Evolutionary conservation across 2,113 vertebrate genomes (phyloP), one percentile per base, ranked within the genome.

Genomic region (Peromyscus californicus): DNA sequence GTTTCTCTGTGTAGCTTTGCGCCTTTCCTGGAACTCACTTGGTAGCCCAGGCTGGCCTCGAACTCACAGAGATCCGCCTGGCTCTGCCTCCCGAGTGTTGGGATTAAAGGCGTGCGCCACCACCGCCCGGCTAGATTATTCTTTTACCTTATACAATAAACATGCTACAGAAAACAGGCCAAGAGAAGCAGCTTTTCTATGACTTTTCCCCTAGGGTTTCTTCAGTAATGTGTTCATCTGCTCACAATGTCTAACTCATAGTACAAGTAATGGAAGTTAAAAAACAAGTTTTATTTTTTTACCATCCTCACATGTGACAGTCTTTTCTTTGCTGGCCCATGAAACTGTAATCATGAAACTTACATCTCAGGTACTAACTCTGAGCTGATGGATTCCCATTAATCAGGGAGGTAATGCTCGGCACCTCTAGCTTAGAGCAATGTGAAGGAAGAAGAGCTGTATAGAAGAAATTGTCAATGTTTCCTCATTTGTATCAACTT

Each of bases 321-420:
- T 84, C 48, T 74, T 42, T 89, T 97, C n/a, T 95, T 85, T 75
- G 48, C 80, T 83, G 93, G 29, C 70, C 54, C 96, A 61, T 92
- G 75, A 96, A 96, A 74, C 54, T 88, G 76, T 87, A 76, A 96
- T 97, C 29, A 89, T 72, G 82, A 91, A 93, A 61, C 63, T 97
- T 88, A 92, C 84, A 72, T 76, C 12, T 36, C 79, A 70, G 93
- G 2, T 45, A 9, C 11, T 90, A 63, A 24, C 21, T 96, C 72
- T 89, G 42, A 86, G 7, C 29, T 89, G 33, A 26, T 72, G 45
- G 19, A 29, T 94, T 90, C n/a, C 78, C 39, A 54, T 45, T 79
- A 51, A 80, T 67, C 29, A 72, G 63, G 94, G 70, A 95, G 9
- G 39, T 9, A 45, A 54, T 45, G 5, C 12, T 83, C 74, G 3